These are phyloP conservation scores for Apostichopus parvimensis DNA, from an alignment of 35 echinoderm and acorn worm species.

Conservation along the genomic window DNA sequence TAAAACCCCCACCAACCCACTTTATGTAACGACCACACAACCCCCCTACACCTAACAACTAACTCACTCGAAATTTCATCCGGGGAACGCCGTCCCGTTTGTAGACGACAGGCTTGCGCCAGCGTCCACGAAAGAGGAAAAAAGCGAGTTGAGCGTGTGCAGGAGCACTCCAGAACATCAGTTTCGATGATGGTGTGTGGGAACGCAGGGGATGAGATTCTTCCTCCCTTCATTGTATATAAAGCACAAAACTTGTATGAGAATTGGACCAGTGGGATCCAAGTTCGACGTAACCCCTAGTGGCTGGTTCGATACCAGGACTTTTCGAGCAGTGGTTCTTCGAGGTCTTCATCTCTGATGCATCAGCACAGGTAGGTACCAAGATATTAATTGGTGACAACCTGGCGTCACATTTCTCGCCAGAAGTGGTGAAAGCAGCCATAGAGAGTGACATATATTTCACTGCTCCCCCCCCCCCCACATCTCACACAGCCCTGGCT, in stretches of 20 bases:
- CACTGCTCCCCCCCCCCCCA: too few relatives aligned
- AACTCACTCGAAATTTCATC: too few relatives aligned
- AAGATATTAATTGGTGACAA: conserved; percentile 56
- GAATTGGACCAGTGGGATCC: conserved; percentile 11
- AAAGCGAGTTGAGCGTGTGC: not conserved
- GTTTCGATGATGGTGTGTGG: not conserved
- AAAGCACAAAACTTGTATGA: not conserved
- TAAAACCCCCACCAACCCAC: too few relatives aligned
- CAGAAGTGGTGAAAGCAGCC: conserved; percentile 34
- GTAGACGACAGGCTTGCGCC: not conserved
- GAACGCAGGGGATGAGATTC: too few relatives aligned
- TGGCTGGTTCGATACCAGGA: conserved; percentile 50
- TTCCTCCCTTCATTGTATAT: too few relatives aligned
- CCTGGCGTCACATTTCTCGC: conserved; percentile 43
- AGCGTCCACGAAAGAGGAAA: not conserved
- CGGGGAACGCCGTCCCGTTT: too few relatives aligned
- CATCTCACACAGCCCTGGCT: too few relatives aligned
- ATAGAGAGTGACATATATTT: conserved; percentile 25
- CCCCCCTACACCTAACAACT: too few relatives aligned
- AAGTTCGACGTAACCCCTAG: conserved; percentile 49
- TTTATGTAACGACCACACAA: too few relatives aligned
- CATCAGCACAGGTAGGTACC: conserved; percentile 8
- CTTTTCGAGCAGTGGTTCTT: conserved; percentile 58
- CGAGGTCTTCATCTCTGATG: conserved; percentile 41
- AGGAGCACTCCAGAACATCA: not conserved